Evolutionary conservation across 2,797 vertebrate species (phyloP).

Genomic region (Australoheros facetus): DNA sequence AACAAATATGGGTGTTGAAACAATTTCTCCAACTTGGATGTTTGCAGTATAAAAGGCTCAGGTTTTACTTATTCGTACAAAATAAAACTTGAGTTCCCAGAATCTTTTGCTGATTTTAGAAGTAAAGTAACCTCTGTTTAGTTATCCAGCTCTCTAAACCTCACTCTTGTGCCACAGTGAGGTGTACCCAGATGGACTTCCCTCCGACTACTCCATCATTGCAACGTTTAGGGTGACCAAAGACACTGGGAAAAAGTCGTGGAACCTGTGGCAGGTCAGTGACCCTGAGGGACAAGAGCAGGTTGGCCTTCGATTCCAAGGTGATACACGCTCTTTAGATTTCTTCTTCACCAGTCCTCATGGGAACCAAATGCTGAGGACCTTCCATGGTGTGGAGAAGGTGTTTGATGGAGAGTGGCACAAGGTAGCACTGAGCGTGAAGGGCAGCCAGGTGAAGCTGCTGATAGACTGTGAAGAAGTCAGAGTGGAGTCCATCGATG

Average conservation of each 20-base stretch:
- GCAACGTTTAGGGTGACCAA: constrained; percentile 80
- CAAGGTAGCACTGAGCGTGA: constrained; percentile 79
- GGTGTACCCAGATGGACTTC: constrained; percentile 79
- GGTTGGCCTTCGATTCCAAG: constrained; percentile 74
- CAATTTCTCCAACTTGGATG: no score
- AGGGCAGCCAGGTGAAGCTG: constrained; percentile 72
- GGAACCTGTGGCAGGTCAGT: constrained; percentile 84
- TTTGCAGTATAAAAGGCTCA: not conserved
- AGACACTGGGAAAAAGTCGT: constrained; percentile 62
- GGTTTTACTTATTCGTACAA: constrained; percentile 17
- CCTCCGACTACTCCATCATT: constrained; percentile 77
- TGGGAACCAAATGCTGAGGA: constrained; percentile 69
- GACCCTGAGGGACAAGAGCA: constrained; percentile 74
- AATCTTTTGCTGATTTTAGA: constrained; percentile 8
- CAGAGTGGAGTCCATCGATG: constrained; percentile 57
- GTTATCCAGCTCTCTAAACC: constrained; percentile 13
- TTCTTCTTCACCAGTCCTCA: constrained; percentile 74
- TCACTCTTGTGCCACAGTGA: constrained; percentile 59
- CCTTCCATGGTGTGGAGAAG: constrained; percentile 70
- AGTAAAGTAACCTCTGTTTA: constrained; percentile 16
- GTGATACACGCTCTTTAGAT: constrained; percentile 68
- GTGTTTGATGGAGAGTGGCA: constrained; percentile 83
- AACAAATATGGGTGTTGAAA: no score
- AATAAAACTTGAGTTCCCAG: constrained; percentile 17
- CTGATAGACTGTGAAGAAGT: constrained; percentile 80